phyloP scores from a whole-genome alignment of 1,140 invertebrate species.

The Ctenoplectra terminalis region DNA sequence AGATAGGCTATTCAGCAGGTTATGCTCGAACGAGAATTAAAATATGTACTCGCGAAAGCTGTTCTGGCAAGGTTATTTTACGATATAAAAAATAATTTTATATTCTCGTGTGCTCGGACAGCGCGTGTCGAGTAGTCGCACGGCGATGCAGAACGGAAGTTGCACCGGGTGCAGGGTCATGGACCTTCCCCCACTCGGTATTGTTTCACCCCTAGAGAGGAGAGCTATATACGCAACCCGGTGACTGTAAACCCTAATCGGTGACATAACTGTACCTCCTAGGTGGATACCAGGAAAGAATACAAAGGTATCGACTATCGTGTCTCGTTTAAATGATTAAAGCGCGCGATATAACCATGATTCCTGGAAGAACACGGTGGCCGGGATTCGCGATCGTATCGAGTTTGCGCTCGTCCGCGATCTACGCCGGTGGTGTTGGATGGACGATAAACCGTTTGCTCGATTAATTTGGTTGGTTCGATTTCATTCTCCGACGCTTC shows the following conservation, averaged over 20 bases:
- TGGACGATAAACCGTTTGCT: background rate
- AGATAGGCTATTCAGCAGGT: background rate
- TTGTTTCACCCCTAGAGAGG: conserved; percentile 35
- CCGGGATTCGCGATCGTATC: conserved; percentile 12
- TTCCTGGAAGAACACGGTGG: conserved; percentile 33
- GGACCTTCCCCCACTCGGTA: conserved; percentile 52
- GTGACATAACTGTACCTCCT: conserved; percentile 28
- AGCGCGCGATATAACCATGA: background rate
- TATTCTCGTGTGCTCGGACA: conserved; percentile 16
- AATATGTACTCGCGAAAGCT: conserved; percentile 12
- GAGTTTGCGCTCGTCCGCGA: background rate
- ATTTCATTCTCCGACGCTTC: background rate
- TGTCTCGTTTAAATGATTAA: conserved; percentile 58
- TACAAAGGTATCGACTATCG: conserved; percentile 48
- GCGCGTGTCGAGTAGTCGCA: conserved; percentile 17
- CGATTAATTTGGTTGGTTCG: conserved; percentile 10
- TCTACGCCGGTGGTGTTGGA: background rate
- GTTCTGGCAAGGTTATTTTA: background rate
- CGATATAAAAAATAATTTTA: conserved; percentile 16
- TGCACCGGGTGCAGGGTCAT: conserved; percentile 55
- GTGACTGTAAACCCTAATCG: conserved; percentile 56
- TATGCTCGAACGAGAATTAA: conserved; percentile 10
- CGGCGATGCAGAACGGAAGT: conserved; percentile 48
- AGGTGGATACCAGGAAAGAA: conserved; percentile 22
- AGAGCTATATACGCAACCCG: conserved; percentile 26